A percentile compares a stretch with the other conserved stretches of the same genome.
Evolutionary conservation across 2,113 vertebrate genomes (phyloP).

Genomic region (Monopterus albus): DNA sequence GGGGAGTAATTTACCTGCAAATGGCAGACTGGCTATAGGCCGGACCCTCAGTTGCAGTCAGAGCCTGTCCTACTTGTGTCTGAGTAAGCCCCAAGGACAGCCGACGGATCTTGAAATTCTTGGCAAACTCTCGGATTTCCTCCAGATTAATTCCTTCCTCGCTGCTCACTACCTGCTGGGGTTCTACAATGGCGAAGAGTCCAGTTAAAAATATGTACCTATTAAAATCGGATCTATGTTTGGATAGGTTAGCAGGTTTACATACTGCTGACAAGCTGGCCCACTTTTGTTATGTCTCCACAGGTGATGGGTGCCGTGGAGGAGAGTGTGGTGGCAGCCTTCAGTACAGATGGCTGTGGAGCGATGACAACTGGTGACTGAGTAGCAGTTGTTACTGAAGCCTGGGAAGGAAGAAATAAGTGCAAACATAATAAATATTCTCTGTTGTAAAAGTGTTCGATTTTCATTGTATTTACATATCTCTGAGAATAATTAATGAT

Average conservation of each 20-base stretch:
- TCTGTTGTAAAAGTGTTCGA: neutral
- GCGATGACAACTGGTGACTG: slow-evolving; percentile 87
- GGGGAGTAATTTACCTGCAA: slow-evolving; percentile 85
- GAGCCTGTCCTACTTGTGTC: slow-evolving; percentile 96
- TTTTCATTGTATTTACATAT: no score
- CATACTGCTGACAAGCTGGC: slow-evolving; percentile 94
- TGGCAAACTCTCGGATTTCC: slow-evolving; percentile 97
- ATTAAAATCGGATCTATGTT: slow-evolving; percentile 34
- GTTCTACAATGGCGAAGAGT: slow-evolving; percentile 78
- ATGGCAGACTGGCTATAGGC: slow-evolving; percentile 98
- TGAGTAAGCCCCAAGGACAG: slow-evolving; percentile 94
- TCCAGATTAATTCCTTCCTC: slow-evolving; percentile 96
- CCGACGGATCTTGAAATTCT: slow-evolving; percentile 97
- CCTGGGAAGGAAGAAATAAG: slow-evolving; percentile 47
- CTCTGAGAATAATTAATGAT: neutral
- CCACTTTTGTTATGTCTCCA: slow-evolving; percentile 91
- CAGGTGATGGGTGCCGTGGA: slow-evolving; percentile 84
- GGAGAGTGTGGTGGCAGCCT: slow-evolving; percentile 77
- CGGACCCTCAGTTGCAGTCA: slow-evolving; percentile 94
- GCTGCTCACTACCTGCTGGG: slow-evolving; percentile 82
- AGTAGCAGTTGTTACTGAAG: slow-evolving; percentile 75
- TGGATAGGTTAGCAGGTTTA: slow-evolving; percentile 43
- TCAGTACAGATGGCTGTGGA: slow-evolving; percentile 81
- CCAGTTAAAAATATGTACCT: slow-evolving; percentile 56
- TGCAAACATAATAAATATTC: no score